phyloP scores from a whole-genome alignment of 2,113 vertebrate genomes.

The Alexandromys fortis region DNA sequence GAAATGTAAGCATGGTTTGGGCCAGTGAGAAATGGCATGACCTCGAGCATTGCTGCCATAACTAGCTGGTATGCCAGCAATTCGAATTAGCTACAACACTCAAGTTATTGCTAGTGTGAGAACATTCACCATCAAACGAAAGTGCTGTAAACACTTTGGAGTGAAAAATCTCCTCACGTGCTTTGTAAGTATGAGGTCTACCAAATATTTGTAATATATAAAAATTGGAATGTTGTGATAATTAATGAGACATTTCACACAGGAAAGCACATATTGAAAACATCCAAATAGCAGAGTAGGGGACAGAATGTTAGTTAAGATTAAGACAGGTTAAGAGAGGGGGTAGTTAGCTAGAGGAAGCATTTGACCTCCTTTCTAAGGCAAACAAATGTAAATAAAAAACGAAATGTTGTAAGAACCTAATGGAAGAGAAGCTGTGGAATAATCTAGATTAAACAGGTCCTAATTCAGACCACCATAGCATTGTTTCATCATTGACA shows the following conservation, averaged over 20 bases:
- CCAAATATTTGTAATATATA: background rate
- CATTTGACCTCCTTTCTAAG: background rate
- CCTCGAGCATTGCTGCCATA: background rate
- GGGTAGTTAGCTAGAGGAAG: background rate
- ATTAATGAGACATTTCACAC: background rate
- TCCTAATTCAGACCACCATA: background rate
- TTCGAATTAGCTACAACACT: background rate
- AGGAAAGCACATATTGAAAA: conserved; percentile 8
- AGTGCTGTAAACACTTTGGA: background rate
- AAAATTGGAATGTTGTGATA: background rate
- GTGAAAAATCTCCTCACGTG: background rate
- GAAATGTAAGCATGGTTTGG: background rate
- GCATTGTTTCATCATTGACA: background rate
- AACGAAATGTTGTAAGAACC: background rate
- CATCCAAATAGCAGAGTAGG: background rate
- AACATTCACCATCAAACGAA: background rate
- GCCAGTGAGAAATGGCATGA: background rate
- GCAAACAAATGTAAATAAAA: background rate
- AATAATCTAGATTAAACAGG: background rate
- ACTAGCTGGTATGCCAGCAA: background rate
- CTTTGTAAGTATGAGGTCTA: conserved; percentile 1
- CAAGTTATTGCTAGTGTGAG: conserved; percentile 1
- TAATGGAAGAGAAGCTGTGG: background rate
- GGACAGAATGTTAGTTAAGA: background rate
- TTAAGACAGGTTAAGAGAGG: background rate